Conservation (phyloP, 2,888 invertebrate genomes). For the Nomada fabriciana region DNA sequence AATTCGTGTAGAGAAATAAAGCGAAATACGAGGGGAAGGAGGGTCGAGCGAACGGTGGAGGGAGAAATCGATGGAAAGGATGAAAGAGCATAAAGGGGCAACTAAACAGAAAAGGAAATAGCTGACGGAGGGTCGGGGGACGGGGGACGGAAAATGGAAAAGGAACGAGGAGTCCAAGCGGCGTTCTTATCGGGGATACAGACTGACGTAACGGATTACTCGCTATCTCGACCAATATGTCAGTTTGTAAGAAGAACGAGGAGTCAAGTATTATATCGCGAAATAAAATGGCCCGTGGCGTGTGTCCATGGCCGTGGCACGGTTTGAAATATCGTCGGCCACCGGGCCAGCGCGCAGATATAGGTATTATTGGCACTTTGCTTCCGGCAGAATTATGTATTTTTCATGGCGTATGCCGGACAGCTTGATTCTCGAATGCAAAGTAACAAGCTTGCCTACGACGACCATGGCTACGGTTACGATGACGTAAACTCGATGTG, state of each 20-base stretch:
- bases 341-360: constrained; percentile 42
- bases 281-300: constrained; percentile 68
- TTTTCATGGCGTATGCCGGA: constrained; percentile 58
- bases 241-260: constrained; percentile 65
- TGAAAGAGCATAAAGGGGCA: background rate
- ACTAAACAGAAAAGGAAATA: constrained; percentile 15
- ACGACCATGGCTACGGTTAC: background rate
- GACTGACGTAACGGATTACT: constrained; percentile 69
- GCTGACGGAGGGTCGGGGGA: background rate
- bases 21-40: background rate
- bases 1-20: background rate
- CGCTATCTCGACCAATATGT: constrained; percentile 74
- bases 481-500: constrained; percentile 32
- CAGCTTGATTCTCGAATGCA: constrained; percentile 32
- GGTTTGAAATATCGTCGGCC: constrained; percentile 63
- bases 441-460: constrained; percentile 34
- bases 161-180: background rate
- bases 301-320: constrained; percentile 24
- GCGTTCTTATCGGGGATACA: constrained; percentile 60
- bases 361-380: constrained; percentile 65
- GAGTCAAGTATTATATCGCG: constrained; percentile 72
- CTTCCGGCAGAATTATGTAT: constrained; percentile 65
- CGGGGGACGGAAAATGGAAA: constrained; percentile 2
- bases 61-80: constrained; percentile 1
- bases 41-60: background rate